Evolutionary conservation across 2,888 invertebrate genomes (phyloP).

Genomic region (Lepidochrysops patricia): DNA sequence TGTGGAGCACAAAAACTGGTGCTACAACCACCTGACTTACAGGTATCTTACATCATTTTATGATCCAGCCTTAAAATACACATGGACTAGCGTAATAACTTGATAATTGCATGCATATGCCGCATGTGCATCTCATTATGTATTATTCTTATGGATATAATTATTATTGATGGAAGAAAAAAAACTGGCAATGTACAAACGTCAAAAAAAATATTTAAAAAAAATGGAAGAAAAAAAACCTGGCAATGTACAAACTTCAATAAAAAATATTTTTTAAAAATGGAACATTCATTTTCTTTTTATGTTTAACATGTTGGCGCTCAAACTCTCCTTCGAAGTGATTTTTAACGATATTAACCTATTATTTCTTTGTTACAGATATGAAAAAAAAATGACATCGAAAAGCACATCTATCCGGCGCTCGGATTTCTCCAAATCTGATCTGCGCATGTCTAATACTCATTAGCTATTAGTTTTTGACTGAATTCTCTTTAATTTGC

Average conservation of each 20-base stretch:
- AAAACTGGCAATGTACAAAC: not conserved
- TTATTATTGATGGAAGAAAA: not conserved
- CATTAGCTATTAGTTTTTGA: conserved; percentile 48
- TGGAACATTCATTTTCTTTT: not conserved
- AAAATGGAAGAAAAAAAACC: not conserved
- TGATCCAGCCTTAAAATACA: conserved; percentile 30
- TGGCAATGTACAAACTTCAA: not conserved
- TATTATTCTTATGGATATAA: not conserved
- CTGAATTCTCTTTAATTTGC: conserved; percentile 49
- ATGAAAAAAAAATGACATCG: conserved; percentile 14
- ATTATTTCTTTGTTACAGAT: conserved; percentile 50
- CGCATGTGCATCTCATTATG: not conserved
- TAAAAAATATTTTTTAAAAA: not conserved
- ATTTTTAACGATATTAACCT: not conserved
- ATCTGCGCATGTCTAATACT: conserved; percentile 44
- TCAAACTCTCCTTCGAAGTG: no score
- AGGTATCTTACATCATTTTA: conserved; percentile 50
- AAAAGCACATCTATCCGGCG: conserved; percentile 38
- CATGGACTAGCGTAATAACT: conserved; percentile 22
- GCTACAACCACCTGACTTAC: conserved; percentile 46
- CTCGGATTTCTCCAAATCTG: conserved; percentile 20
- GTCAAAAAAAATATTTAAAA: no score
- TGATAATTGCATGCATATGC: conserved; percentile 14
- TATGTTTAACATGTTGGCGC: not conserved
- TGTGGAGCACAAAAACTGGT: conserved; percentile 39